phyloP scores from a whole-genome alignment of 2,888 invertebrate genomes.

The Cyclophora punctaria region DNA sequence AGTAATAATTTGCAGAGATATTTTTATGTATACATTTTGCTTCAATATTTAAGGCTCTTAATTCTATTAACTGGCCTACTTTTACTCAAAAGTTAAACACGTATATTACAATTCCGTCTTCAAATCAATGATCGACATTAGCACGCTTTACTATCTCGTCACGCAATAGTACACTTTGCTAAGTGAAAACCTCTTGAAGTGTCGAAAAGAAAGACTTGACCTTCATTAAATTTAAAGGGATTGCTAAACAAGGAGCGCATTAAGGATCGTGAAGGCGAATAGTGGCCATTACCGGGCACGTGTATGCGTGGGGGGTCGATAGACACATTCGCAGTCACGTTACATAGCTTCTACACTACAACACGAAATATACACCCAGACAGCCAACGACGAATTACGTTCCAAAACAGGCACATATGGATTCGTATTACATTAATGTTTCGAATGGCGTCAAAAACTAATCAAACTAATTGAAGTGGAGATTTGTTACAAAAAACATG shows the following conservation, averaged over 20 bases:
- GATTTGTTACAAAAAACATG: no score
- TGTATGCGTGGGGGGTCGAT: slow-evolving; percentile 52
- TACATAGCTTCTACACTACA: slow-evolving; percentile 1
- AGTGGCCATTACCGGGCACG: slow-evolving; percentile 57
- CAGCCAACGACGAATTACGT: no score
- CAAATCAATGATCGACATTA: not conserved
- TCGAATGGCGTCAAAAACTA: no score
- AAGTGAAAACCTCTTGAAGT: slow-evolving; percentile 6
- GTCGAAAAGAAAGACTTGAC: slow-evolving; percentile 37
- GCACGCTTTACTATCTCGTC: not conserved
- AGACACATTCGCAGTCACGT: slow-evolving; percentile 13
- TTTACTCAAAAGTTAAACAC: not conserved
- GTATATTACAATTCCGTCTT: not conserved
- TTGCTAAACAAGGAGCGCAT: slow-evolving; percentile 46
- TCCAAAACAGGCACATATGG: no score
- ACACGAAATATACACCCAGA: no score
- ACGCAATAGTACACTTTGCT: slow-evolving; percentile 11
- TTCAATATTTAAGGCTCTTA: no score
- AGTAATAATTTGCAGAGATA: no score
- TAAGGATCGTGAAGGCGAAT: slow-evolving; percentile 44
- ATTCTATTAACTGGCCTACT: no score
- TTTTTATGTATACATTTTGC: no score
- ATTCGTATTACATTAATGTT: no score
- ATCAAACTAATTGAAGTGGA: no score
- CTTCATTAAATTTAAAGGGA: slow-evolving; percentile 38